Evolutionary conservation across 2,888 invertebrate genomes (phyloP), one percentile per base, ranked within the genome.

Genomic region (Margaritifera margaritifera): DNA sequence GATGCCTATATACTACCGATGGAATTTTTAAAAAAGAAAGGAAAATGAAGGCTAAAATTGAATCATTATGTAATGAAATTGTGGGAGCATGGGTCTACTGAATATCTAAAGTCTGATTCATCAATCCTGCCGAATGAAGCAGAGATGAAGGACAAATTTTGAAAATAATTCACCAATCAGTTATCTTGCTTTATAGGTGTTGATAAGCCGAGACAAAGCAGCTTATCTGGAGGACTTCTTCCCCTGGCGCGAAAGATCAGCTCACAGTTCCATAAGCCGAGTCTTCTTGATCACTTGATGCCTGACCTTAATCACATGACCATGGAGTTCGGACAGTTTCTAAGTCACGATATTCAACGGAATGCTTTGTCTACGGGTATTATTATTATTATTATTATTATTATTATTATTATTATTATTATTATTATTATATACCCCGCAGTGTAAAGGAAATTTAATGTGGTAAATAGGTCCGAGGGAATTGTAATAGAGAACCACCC

Each of bases 311-410:
- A 66, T 52, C 74, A 74, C 50, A 62, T 72, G 25, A 42, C 64
- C 24, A 74, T 74, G 74, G 74, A 74, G 58, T 74, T 68, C 18
- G 74, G 74, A 52, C 74, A 74, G 42, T 69, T 74, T 24, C 62
- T 74, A 18, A 74, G 74, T 25, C 74, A 74, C 42, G 74, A 74
- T 53, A 69, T 72, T 22, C 68, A 72, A 22, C 57, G 62, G 31
- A 74, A 71, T 31, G 71, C 74, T 51, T 61, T 74, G 18, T 66
- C 74, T 15, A 74, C 66, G 59, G 72, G 72, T 72, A 71, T 22
- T 56, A 56, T 22, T 56, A 18, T 15, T 56, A 56, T 24, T 42
- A 56, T 24, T 56, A 56, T 24, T 24, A 24, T 24, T 15, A 56
- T 22, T 56, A 22, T 56, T 22, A 22, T 24, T 22, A 56, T 22